Conservation (phyloP, 2,888 invertebrate species). For the Cheilosia impressa region DNA sequence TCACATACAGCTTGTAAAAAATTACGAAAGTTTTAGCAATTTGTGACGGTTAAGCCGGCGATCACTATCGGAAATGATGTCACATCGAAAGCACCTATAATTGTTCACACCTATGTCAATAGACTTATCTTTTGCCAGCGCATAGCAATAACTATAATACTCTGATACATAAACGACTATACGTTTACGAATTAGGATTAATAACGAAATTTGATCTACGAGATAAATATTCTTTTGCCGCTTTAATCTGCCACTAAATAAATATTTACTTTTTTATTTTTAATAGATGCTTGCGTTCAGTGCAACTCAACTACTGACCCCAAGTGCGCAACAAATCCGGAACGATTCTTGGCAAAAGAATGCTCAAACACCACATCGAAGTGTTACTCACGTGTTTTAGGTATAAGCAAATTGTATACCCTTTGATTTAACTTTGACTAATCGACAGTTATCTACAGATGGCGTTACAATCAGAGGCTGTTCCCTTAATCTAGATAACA, state of each 20-base stretch:
- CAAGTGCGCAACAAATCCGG: constrained; percentile 80
- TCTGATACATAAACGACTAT: not conserved
- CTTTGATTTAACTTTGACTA: not conserved
- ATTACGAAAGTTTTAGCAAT: not conserved
- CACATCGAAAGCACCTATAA: not conserved
- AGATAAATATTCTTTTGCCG: not conserved
- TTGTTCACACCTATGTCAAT: constrained; percentile 18
- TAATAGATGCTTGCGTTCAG: constrained; percentile 80
- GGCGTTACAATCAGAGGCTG: constrained; percentile 81
- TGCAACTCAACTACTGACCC: constrained; percentile 79
- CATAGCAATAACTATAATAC: not conserved
- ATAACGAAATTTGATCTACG: too few relatives aligned
- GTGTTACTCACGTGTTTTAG: constrained; percentile 79
- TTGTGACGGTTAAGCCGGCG: constrained; percentile 12
- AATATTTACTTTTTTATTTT: not conserved
- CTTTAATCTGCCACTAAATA: not conserved
- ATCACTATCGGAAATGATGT: constrained; percentile 24
- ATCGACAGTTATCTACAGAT: constrained; percentile 72
- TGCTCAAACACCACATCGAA: constrained; percentile 77
- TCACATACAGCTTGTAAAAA: not conserved
- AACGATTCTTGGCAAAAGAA: constrained; percentile 78
- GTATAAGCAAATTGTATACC: constrained; percentile 75
- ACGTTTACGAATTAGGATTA: too few relatives aligned
- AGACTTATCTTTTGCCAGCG: constrained; percentile 6
- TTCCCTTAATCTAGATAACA: constrained; percentile 79